Evolutionary conservation across 2,113 vertebrate species (phyloP), one percentile per base, ranked within the genome.

Genomic region (Daboia siamensis): DNA sequence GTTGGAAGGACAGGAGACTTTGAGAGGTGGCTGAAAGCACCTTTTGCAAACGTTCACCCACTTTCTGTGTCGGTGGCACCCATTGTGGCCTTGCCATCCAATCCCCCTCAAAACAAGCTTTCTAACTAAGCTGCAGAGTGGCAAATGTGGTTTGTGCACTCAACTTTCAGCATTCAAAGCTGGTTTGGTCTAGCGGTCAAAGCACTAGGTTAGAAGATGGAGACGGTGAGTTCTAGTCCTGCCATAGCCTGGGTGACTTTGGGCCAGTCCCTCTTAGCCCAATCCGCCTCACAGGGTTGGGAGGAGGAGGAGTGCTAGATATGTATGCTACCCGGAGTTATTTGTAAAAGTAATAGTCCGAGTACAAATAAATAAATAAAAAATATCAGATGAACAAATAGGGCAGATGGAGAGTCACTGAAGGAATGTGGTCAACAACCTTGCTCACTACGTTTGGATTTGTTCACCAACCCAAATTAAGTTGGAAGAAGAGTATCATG

Each of bases 351-450:
- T 24, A 57, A 8, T 24, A 59, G 56, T 24, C 56, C 0, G 56
- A 7, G 23, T 59, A 59, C 56, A 8, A 59, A 59, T 59, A 8
- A 57, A 57, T 24, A 23, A 59, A 9, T 59, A 59, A 59, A 59
- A 59, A 59, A 7, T 23, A 59, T 2, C 57, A 88, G 93, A 33
- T 88, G 0, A 33, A 90, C 93, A 56, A 94, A 90, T 91, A 57
- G 93, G 94, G 89, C 74, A 92, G 84, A 92, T 21, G 55, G 93
- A 86, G 88, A 46, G 20, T 61, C 61, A 87, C 7, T 46, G 89
- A 90, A 15, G 88, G 93, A 2, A 26, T 24, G 10, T 20, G 20
- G 26, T 88, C 6, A 90, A 87, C 89, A 88, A 17, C 7, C 21
- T 86, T 46, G 61, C 26, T 86, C 74, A 89, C 91, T 89, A 0